These are phyloP conservation scores for Thalassarche chlororhynchos DNA, from an alignment of 2,113 vertebrate species.

Conservation along the genomic window DNA sequence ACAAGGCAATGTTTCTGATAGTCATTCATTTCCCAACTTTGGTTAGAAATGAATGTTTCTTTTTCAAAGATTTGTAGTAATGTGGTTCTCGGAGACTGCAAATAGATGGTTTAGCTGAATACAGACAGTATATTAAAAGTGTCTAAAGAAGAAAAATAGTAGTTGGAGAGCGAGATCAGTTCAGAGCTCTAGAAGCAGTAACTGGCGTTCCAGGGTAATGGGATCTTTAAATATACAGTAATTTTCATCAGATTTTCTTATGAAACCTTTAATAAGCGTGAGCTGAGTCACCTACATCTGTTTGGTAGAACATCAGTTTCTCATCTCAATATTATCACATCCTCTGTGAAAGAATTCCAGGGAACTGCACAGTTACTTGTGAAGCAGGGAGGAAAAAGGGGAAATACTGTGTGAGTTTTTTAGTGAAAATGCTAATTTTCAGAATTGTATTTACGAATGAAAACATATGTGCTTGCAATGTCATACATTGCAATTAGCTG, in stretches of 20 bases:
- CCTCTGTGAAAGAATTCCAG: not conserved
- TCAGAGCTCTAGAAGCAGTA: not conserved
- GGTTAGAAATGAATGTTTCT: conserved; percentile 22
- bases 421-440: not conserved
- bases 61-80: conserved; percentile 1
- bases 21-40: not conserved
- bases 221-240: not conserved
- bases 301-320: not conserved
- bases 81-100: conserved; percentile 3
- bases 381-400: not conserved
- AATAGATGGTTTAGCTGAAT: not conserved
- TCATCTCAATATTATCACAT: not conserved
- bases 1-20: not conserved
- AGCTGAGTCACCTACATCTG: not conserved
- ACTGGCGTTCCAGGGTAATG: not conserved
- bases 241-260: conserved; percentile 9
- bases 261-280: not conserved
- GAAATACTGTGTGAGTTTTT: not conserved
- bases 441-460: not conserved
- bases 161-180: not conserved
- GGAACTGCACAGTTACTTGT: not conserved
- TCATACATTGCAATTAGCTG: not conserved
- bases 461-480: not conserved
- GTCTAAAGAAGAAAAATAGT: not conserved
- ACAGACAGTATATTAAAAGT: not conserved